Conservation (phyloP, 2,797 vertebrate species). For the Eulemur albifrons region DNA sequence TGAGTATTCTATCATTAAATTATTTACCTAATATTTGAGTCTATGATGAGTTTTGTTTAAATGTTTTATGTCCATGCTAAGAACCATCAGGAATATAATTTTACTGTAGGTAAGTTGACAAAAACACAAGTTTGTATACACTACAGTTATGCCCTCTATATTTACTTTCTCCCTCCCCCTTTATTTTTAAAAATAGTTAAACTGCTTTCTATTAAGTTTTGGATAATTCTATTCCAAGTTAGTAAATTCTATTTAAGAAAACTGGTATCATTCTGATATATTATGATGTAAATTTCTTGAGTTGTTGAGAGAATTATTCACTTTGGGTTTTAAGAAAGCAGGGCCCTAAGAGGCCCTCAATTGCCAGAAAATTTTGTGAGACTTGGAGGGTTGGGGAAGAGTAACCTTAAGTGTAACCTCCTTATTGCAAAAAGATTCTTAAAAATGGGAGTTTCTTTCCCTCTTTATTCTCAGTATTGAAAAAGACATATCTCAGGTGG, state of each 20-base stretch:
- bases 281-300: not conserved
- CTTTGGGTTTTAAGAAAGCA: not conserved
- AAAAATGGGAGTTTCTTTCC: not conserved
- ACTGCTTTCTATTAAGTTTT: not conserved
- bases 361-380: not conserved
- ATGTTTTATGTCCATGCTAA: not conserved
- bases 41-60: not conserved
- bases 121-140: not conserved
- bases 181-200: constrained; percentile 3
- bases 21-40: constrained; percentile 55
- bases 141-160: not conserved
- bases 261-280: not conserved
- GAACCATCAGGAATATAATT: not conserved
- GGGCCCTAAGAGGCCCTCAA: not conserved
- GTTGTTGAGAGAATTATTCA: not conserved
- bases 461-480: not conserved
- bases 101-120: not conserved
- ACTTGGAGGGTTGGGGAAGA: not conserved
- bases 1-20: constrained; percentile 57
- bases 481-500: not conserved
- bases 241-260: constrained; percentile 2
- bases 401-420: not conserved
- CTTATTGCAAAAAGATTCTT: not conserved
- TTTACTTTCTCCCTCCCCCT: not conserved
- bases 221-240: not conserved